A percentile compares a stretch with the other conserved stretches of the same genome.
Evolutionary conservation across 2,797 vertebrate species (phyloP).

Genomic region (Sebastes aleutianus): DNA sequence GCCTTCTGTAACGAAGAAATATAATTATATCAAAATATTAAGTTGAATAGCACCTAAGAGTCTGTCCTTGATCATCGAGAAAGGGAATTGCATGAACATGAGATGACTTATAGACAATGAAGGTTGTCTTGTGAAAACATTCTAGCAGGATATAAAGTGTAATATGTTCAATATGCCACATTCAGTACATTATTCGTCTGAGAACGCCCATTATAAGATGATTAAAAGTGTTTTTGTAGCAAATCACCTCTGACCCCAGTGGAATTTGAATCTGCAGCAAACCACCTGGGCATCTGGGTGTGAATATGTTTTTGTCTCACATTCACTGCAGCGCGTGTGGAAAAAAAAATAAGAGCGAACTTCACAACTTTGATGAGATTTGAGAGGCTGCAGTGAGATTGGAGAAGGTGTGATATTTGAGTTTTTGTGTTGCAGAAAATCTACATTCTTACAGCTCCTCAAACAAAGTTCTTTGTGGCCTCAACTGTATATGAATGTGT

Average conservation of each 20-base stretch:
- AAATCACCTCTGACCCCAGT: neutral
- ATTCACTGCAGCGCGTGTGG: neutral
- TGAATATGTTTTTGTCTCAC: conserved; percentile 16
- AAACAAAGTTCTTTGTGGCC: neutral
- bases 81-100: neutral
- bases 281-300: conserved; percentile 9
- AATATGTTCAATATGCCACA: neutral
- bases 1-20: neutral
- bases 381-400: neutral
- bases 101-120: neutral
- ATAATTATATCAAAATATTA: neutral
- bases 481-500: neutral
- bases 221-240: conserved; percentile 13
- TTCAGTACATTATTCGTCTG: neutral
- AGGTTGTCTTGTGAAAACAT: neutral
- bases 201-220: conserved; percentile 2
- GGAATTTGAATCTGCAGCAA: neutral
- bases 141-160: neutral
- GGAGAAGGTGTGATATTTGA: neutral
- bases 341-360: neutral
- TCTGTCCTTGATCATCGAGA: neutral
- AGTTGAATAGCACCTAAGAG: neutral
- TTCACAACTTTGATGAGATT: conserved; percentile 31
- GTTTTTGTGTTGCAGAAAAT: neutral
- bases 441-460: neutral